A percentile compares a stretch with the other conserved stretches of the same genome.
Evolutionary conservation across 2,888 invertebrate genomes (phyloP).

Genomic region (Villa cingulata): DNA sequence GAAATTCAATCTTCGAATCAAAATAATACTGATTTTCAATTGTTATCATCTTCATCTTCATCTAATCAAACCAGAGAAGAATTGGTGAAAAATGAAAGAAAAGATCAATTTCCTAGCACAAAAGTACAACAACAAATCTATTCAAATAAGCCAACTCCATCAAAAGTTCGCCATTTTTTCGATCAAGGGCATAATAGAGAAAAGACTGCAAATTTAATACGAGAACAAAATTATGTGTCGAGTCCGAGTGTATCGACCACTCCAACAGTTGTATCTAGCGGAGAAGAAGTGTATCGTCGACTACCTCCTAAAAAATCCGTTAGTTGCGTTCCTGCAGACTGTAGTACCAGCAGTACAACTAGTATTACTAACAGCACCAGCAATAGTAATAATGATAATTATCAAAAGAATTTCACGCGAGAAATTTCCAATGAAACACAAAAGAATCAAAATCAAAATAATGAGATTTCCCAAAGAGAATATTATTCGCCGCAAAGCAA

Average conservation of each 20-base stretch:
- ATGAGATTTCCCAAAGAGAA: background rate
- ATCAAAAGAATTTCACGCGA: background rate
- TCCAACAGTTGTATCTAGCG: background rate
- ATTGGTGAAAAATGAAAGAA: background rate
- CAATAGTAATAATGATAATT: no score
- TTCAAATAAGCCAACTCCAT: background rate
- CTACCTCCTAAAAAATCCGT: background rate
- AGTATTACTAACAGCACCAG: no score
- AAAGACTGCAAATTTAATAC: no score
- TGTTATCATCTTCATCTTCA: no score
- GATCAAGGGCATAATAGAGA: background rate
- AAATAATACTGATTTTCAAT: background rate
- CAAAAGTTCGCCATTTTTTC: slow-evolving; percentile 10
- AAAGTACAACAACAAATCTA: background rate
- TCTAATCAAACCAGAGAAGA: no score
- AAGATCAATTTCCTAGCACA: background rate
- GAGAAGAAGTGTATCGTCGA: background rate
- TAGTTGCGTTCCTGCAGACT: background rate
- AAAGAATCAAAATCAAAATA: background rate
- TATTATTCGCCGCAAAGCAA: background rate
- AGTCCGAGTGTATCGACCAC: no score
- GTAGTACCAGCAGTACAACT: background rate
- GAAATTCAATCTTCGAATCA: background rate
- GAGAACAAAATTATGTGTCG: no score
- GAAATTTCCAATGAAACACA: background rate